phyloP scores from a whole-genome alignment of 2,113 vertebrate species.

The Trogon surrucura region DNA sequence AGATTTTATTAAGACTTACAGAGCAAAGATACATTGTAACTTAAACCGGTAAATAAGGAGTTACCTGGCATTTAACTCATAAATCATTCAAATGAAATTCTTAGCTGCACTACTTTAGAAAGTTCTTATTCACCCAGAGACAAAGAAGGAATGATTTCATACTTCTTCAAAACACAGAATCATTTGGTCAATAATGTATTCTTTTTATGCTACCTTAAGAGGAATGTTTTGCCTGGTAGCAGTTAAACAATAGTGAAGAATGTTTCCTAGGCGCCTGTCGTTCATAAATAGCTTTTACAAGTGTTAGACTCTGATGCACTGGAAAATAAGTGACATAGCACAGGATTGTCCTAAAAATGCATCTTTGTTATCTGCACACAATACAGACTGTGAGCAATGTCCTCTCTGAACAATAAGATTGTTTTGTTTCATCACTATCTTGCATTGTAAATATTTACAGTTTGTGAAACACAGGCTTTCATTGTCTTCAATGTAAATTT shows the following conservation, averaged over 20 bases:
- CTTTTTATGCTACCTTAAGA: neutral
- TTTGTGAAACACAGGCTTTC: neutral
- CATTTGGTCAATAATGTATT: neutral
- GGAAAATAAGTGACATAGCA: conserved; percentile 25
- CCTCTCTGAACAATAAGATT: conserved; percentile 10
- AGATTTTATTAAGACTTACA: neutral
- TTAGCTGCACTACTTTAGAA: neutral
- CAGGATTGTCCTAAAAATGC: conserved; percentile 12
- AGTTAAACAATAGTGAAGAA: neutral
- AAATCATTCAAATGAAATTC: neutral
- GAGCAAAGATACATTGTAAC: neutral
- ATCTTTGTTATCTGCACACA: conserved; percentile 26
- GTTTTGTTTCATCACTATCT: neutral
- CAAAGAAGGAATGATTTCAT: neutral
- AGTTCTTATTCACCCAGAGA: neutral
- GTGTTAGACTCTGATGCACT: neutral
- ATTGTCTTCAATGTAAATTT: neutral
- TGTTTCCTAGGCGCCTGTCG: neutral
- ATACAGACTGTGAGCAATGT: conserved; percentile 43
- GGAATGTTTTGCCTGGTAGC: neutral
- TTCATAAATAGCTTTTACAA: neutral
- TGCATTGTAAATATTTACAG: conserved; percentile 25
- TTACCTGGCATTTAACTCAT: neutral
- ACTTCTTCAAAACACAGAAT: neutral
- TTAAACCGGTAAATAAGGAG: neutral